phyloP scores from a whole-genome alignment of 2,797 vertebrate genomes.

The Danio choprae region DNA sequence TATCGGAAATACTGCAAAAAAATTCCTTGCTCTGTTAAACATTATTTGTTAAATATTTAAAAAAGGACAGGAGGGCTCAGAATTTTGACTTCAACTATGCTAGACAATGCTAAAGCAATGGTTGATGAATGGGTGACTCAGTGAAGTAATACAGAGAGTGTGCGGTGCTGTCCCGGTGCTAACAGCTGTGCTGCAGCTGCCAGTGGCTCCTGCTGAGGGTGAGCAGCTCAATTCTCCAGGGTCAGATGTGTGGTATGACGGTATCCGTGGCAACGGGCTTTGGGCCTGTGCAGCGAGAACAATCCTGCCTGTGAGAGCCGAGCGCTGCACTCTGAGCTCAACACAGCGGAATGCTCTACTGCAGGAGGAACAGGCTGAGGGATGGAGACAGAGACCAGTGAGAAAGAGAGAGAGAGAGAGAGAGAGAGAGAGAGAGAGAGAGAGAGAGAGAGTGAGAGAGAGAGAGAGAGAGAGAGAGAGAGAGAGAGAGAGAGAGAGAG shows the following conservation, averaged over 20 bases:
- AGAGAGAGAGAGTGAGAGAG: constrained; percentile 61
- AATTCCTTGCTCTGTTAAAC: too few species aligned
- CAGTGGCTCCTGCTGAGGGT: constrained; percentile 83
- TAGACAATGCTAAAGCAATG: constrained; percentile 12
- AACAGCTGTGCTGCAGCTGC: constrained; percentile 93
- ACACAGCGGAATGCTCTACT: constrained; percentile 71
- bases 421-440: constrained; percentile 47
- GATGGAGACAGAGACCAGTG: constrained; percentile 61
- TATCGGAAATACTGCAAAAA: too few species aligned
- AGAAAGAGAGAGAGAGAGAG: constrained; percentile 41
- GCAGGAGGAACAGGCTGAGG: constrained; percentile 40
- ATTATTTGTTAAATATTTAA: too few species aligned
- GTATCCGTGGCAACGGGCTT: constrained; percentile 92
- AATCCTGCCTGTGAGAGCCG: constrained; percentile 82
- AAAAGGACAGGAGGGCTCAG: too few species aligned
- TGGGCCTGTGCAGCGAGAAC: constrained; percentile 82
- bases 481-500: constrained; percentile 41
- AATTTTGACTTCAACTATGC: not conserved
- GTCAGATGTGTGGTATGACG: constrained; percentile 94
- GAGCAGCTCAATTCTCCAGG: constrained; percentile 87
- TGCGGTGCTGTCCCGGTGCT: constrained; percentile 8
- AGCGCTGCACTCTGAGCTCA: constrained; percentile 71
- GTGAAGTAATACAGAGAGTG: not conserved
- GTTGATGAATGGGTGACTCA: constrained; percentile 19
- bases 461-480: constrained; percentile 61